These are phyloP conservation scores for Heliothis virescens DNA, from an alignment of 1,140 invertebrate species.

Conservation along the genomic window DNA sequence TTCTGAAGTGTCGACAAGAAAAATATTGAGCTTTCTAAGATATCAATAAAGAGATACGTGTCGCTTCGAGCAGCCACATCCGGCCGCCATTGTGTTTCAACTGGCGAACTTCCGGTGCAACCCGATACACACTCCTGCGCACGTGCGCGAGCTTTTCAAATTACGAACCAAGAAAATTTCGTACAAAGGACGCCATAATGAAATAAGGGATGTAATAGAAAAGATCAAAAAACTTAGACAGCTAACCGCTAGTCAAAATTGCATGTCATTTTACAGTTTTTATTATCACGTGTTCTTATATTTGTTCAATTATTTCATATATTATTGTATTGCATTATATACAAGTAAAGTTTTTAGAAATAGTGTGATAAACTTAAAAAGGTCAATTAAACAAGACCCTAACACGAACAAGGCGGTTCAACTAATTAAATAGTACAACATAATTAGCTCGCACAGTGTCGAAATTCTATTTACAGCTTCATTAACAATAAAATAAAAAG, in stretches of 20 bases:
- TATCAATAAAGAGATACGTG: slow-evolving; percentile 85
- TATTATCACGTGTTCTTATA: too few relatives aligned
- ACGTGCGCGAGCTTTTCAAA: slow-evolving; percentile 85
- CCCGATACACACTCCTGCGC: slow-evolving; percentile 85
- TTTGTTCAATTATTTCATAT: too few relatives aligned
- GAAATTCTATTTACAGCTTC: slow-evolving; percentile 14
- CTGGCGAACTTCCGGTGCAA: slow-evolving; percentile 80
- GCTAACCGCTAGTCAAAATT: neutral
- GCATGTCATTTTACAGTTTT: slow-evolving; percentile 34
- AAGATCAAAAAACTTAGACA: slow-evolving; percentile 54
- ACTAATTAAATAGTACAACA: slow-evolving; percentile 15
- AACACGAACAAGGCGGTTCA: neutral
- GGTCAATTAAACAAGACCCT: too few relatives aligned
- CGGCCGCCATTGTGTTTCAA: slow-evolving; percentile 82
- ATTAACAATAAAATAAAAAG: neutral
- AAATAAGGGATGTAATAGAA: slow-evolving; percentile 67
- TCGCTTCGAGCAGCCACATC: slow-evolving; percentile 84
- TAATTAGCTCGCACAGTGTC: neutral
- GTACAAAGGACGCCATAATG: slow-evolving; percentile 40
- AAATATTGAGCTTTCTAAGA: slow-evolving; percentile 84
- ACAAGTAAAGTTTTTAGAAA: too few relatives aligned
- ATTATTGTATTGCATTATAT: too few relatives aligned
- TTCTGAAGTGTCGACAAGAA: slow-evolving; percentile 74
- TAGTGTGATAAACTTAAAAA: too few relatives aligned
- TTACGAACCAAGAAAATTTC: slow-evolving; percentile 75